Evolutionary conservation across 2,888 invertebrate genomes (phyloP), one percentile per base, ranked within the genome.

Genomic region (Hirtodrosophila alboralis): DNA sequence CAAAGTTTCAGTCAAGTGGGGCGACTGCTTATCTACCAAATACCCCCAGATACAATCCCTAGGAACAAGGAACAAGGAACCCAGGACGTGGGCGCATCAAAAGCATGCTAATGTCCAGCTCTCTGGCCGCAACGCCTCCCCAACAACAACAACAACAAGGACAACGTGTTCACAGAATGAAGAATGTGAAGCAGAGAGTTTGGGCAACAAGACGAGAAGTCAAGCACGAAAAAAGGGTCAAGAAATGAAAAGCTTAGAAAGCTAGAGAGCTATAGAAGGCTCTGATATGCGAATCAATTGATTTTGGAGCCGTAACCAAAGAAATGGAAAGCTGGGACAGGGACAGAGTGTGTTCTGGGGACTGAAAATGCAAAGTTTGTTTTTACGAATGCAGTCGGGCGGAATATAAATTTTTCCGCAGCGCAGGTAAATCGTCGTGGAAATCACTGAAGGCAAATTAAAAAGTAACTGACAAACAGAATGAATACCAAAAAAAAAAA

Each of bases 191-290:
- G 41, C 36, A 56, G 12, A 26, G 28, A 9, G 51, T 47, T 44
- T 47, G 54, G 48, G 36, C 57, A 56, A 48, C 52, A 40, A 52
- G 64, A 48, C 49, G 47, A 65, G 79, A 78, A 78, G 81, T 84
- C 84, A 81, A 84, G 84, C 81, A 81, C 78, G 68, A 71, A 83
- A 83, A 80, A 84, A 81, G 86, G 81, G 81, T 84, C 86, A 81
- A 81, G 80, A 80, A 76, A 86, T 68, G 77, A 74, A 67, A 23
- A 62, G 62, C 68, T 67, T 70, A 70, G 58, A 70, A 41, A 48
- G 54, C 54, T 33, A 44, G 54, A 48, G 60, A 53, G n/a, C n/a
- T n/a, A n/a, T n/a, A n/a, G n/a, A n/a, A n/a, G 18, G 54, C 66
- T 67, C 74, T 63, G 77, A 84, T 77, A 77, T 84, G 77, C 77